Percentiles rank a stretch among this genome's conserved stretches.
These are phyloP conservation scores for Latrodectus elegans DNA, from an alignment of 2,888 invertebrate species.

Conservation along the genomic window DNA sequence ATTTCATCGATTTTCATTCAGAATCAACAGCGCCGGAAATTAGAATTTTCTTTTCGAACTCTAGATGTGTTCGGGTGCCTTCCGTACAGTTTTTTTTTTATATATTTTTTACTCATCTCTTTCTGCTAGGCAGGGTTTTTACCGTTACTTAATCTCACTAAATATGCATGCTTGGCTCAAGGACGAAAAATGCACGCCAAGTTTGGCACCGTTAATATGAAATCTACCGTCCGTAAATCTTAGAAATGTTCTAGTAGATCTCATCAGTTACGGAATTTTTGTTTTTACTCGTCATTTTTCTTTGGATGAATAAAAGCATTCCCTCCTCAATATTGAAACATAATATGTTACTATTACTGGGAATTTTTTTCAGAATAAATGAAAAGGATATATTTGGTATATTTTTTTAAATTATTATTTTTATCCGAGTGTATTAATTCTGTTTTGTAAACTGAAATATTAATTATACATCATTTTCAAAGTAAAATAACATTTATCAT, in stretches of 20 bases:
- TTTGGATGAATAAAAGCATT: slow-evolving; percentile 2
- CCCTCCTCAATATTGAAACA: not conserved
- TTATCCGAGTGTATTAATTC: too few species aligned
- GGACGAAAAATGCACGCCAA: slow-evolving; percentile 17
- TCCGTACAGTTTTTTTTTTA: not conserved
- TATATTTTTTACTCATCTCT: slow-evolving; percentile 4
- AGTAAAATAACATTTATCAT: too few species aligned
- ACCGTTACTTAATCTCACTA: slow-evolving; percentile 64
- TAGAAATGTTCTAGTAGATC: slow-evolving; percentile 39
- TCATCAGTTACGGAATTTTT: slow-evolving; percentile 34
- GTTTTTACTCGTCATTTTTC: too few species aligned
- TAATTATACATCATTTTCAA: too few species aligned
- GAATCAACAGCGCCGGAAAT: slow-evolving; percentile 69
- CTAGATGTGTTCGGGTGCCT: slow-evolving; percentile 24
- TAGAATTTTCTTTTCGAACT: slow-evolving; percentile 67
- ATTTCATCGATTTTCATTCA: slow-evolving; percentile 66
- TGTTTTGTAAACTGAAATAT: too few species aligned
- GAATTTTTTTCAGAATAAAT: slow-evolving; percentile 10
- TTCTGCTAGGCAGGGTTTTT: slow-evolving; percentile 6
- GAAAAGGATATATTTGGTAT: not conserved
- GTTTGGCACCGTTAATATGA: slow-evolving; percentile 51
- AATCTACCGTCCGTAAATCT: slow-evolving; percentile 36
- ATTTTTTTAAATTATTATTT: too few species aligned
- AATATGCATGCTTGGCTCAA: slow-evolving; percentile 49
- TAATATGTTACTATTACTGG: not conserved